Evolutionary conservation across 2,888 invertebrate genomes (phyloP).

Genomic region (Adelognathus sp.): DNA sequence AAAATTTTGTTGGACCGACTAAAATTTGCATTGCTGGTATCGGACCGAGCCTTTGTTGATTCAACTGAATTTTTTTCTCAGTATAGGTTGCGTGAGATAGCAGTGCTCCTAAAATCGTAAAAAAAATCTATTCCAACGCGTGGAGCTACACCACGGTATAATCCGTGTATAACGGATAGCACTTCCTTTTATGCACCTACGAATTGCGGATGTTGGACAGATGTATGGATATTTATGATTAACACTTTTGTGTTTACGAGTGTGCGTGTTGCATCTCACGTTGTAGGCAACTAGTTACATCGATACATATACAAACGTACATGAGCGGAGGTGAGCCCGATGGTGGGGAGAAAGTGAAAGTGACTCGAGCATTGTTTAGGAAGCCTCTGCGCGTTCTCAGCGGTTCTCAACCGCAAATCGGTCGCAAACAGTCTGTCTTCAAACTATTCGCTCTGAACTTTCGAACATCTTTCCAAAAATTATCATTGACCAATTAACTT

Average conservation of each 20-base stretch:
- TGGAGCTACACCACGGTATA: background rate
- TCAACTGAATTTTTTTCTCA: too few relatives aligned
- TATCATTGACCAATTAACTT: too few relatives aligned
- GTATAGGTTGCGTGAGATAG: too few relatives aligned
- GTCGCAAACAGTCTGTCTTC: background rate
- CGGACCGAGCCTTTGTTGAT: too few relatives aligned
- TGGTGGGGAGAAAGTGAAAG: slow-evolving; percentile 79
- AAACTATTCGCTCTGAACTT: too few relatives aligned
- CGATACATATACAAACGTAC: slow-evolving; percentile 18
- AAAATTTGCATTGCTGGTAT: too few relatives aligned
- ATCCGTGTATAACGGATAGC: slow-evolving; percentile 14
- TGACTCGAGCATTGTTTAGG: slow-evolving; percentile 80
- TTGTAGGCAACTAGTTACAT: slow-evolving; percentile 41
- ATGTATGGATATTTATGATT: slow-evolving; percentile 51
- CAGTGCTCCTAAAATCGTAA: background rate
- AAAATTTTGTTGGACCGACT: too few relatives aligned
- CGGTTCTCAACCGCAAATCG: slow-evolving; percentile 65
- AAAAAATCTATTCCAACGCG: background rate
- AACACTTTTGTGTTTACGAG: slow-evolving; percentile 15
- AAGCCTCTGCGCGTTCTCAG: slow-evolving; percentile 76
- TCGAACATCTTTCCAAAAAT: too few relatives aligned
- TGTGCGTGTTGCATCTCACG: slow-evolving; percentile 35
- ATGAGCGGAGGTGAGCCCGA: slow-evolving; percentile 16
- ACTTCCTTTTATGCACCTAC: slow-evolving; percentile 25
- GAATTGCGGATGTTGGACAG: slow-evolving; percentile 25